Base-by-base conservation (phyloP, 2,888 invertebrate species). In the Agrochola lychnidis region DNA sequence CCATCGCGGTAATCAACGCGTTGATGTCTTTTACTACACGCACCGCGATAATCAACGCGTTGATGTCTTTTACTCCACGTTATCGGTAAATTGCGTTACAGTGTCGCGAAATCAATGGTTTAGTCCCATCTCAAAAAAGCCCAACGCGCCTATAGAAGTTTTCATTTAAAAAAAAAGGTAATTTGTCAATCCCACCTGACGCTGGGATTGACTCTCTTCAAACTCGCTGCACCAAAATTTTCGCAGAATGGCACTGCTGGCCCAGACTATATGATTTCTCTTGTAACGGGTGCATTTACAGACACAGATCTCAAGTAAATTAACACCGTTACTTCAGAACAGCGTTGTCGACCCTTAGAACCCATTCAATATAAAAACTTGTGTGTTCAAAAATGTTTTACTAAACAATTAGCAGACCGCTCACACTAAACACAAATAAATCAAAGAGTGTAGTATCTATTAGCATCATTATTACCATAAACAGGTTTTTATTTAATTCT, bases 401-500 rank as follows among this genome's bases (percentile, higher is more conserved):
- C 16, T 16, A 59, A 74, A 40, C 40, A 73, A 36, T 73, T 72
- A 71, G 36, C 40, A 14, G 73, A 12, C 12, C 7, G 6, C 22
- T 9, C 19, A 19, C 0, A 68, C 40, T 48, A 30, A 57, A 30
- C 14, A 51, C 25, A 42, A 19, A 57, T 40, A 42, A 19, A 57
- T 40, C 16, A 48, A 76, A 40, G 40, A 40, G 12, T 57, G 51
- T 57, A 42, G 48, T 71, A 59, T 40, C 30, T 10, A 78, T 59
- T 40, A 68, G 12, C 40, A 19, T 66, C 56, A 62, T 42, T 67
- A 61, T 30, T 40, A 72, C 16, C 5, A 68, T 63, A 57, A 56
- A 51, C 48, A 72, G 36, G 51, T 4, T 51, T 59, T 66, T 45
- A 83, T 73, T 73, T 25, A 83, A 2, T 45, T 56, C 12, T 22